These are phyloP conservation scores for Sabatieria punctata DNA, from an alignment of 2,888 invertebrate genomes.

Conservation along the genomic window DNA sequence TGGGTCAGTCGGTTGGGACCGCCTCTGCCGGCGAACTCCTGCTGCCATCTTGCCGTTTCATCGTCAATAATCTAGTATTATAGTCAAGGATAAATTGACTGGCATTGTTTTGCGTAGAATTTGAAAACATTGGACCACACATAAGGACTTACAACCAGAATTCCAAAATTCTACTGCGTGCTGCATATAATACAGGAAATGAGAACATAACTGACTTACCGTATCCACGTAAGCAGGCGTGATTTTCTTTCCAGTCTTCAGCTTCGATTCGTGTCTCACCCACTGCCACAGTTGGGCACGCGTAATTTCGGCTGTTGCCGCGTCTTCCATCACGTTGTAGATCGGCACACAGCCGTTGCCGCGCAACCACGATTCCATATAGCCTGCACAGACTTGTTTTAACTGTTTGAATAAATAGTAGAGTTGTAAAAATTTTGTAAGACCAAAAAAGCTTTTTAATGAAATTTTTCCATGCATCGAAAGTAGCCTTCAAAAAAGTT, in stretches of 20 bases:
- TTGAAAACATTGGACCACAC: too few relatives aligned
- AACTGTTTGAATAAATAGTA: too few relatives aligned
- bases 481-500: too few relatives aligned
- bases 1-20: slow-evolving; percentile 27
- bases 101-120: too few relatives aligned
- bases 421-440: too few relatives aligned
- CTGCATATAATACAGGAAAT: too few relatives aligned
- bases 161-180: too few relatives aligned
- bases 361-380: slow-evolving; percentile 50
- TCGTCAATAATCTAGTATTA: slow-evolving; percentile 31
- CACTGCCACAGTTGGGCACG: slow-evolving; percentile 57
- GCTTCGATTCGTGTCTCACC: slow-evolving; percentile 46
- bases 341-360: slow-evolving; percentile 51
- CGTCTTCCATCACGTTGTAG: slow-evolving; percentile 50
- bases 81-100: too few relatives aligned
- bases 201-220: slow-evolving; percentile 13
- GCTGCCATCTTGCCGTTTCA: slow-evolving; percentile 25
- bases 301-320: slow-evolving; percentile 57
- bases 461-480: too few relatives aligned
- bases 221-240: slow-evolving; percentile 39
- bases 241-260: slow-evolving; percentile 38
- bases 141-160: too few relatives aligned
- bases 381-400: slow-evolving; percentile 37
- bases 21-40: slow-evolving; percentile 23
- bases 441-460: too few relatives aligned